Evolutionary conservation across 2,113 vertebrate genomes (phyloP), one percentile per base, ranked within the genome.

Genomic region (Phyllostomus hastatus): DNA sequence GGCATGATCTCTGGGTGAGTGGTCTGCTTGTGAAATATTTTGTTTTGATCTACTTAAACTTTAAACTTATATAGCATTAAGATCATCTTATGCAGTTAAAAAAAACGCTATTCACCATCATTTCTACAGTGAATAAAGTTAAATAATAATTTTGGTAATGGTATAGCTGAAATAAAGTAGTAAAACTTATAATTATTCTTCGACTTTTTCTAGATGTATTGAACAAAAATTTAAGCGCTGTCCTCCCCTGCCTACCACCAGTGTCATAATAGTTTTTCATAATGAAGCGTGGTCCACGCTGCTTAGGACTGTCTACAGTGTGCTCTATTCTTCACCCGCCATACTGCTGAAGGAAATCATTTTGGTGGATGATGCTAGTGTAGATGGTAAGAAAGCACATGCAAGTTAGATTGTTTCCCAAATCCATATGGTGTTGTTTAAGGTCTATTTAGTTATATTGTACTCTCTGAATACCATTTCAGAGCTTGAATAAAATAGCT

Each of bases 251-350:
- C 99, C 99, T 89, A 99, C 99, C 91, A 99, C 99, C 93, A 99
- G 99, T 76, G 98, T 99, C 98, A 99, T 99, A 97, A 99, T 99
- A 72, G 99, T 99, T 97, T 99, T 99, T 98, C 99, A 99, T 97
- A 99, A 99, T 82, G 99, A 99, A 97, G 99, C 99, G 0, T 99
- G 99, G 99, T 99, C 99, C 95, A 99, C 99, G 2, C 98, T 99
- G 85, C 98, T 99, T 67, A 98, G 99, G 96, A 99, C 99, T 0
- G 99, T 99, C 33, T 99, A 99, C 98, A 99, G 99, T 24, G 99
- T 99, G 95, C 99, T 99, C 83, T 99, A 99, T 97, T 99, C 99
- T 31, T 99, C 99, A 61, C 99, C 99, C 35, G 99, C 99, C 84
- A 98, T 99, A 72, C 98, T 99, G 96, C 99, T 99, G 82, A 99